phyloP scores from a whole-genome alignment of 2,888 invertebrate genomes.

The Hanleya hanleyi region DNA sequence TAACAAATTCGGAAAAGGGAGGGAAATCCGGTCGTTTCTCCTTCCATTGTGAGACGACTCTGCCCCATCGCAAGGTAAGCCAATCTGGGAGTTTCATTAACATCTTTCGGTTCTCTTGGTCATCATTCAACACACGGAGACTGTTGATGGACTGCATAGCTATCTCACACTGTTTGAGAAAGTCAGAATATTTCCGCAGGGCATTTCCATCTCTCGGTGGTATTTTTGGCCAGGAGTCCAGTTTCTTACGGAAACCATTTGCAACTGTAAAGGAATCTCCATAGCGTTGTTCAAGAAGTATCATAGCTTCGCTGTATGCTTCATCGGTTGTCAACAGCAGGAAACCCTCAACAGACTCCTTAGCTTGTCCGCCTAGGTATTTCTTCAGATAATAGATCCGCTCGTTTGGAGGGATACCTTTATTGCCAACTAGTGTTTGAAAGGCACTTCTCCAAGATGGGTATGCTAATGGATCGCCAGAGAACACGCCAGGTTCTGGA shows the following conservation, averaged over 20 bases:
- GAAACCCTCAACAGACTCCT: slow-evolving; percentile 20
- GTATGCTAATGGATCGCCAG: slow-evolving; percentile 35
- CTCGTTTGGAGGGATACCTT: slow-evolving; percentile 25
- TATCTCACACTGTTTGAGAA: slow-evolving; percentile 30
- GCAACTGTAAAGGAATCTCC: no score
- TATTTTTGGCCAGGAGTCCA: no score
- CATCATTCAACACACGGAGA: slow-evolving; percentile 27
- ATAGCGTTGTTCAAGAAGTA: no score
- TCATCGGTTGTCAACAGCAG: slow-evolving; percentile 28
- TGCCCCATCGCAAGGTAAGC: slow-evolving; percentile 25
- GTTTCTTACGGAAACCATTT: no score
- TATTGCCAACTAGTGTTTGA: slow-evolving; percentile 21
- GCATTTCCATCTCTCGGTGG: slow-evolving; percentile 19
- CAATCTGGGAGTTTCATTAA: slow-evolving; percentile 36
- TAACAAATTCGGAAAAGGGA: background rate
- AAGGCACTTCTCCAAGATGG: slow-evolving; percentile 29
- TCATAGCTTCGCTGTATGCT: no score
- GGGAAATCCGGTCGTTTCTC: background rate
- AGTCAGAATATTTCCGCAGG: slow-evolving; percentile 31
- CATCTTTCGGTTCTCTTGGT: slow-evolving; percentile 32
- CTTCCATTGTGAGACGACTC: slow-evolving; percentile 7
- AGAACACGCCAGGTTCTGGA: slow-evolving; percentile 32
- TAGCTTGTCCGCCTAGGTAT: slow-evolving; percentile 31
- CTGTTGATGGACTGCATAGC: slow-evolving; percentile 22
- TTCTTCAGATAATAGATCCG: slow-evolving; percentile 30